Evolutionary conservation across 2,113 vertebrate genomes (phyloP), one percentile per base, ranked within the genome.

Genomic region (Syngnathus scovelli): DNA sequence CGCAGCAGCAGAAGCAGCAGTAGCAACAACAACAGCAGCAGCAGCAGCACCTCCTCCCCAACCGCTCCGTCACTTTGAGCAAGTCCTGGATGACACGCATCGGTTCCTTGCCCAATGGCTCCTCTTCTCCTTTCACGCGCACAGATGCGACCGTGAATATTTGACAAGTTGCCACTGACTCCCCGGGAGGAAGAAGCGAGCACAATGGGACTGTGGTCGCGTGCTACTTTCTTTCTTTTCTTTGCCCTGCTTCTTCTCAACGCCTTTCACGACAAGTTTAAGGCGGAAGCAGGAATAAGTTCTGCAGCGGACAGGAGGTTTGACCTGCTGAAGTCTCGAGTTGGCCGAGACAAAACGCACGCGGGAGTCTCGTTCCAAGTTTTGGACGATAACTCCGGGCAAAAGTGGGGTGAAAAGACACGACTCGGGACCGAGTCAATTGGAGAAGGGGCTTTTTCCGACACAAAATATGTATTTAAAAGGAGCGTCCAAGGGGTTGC

Each of bases 51-150:
- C 61, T 7, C 86, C 84, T 78, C 80, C 82, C 81, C 78, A 87
- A 78, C 83, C 83, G 74, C 56, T 76, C 70, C 58, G 75, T 87
- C 87, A 87, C 87, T 90, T 89, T 88, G 81, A 85, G 86, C 82
- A 80, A 86, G 80, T 87, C 83, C 78, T 86, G 80, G 85, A 85
- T 79, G 41, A 43, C 19, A 36, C 37, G 43, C 5, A 21, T 5
- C 38, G 39, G 19, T 8, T 16, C 38, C 21, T 12, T 27, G 10
- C 39, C 39, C 6, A 36, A 67, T 60, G 66, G 65, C 73, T 75
- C 64, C 76, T 55, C 67, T 75, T 52, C 18, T 49, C n/a, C 13
- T 52, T 21, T 58, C 4, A 36, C 62, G 55, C 61, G 56, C 61
- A 59, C 75, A 72, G 51, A 80, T 74, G 76, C 74, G 66, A 33